Conservation (phyloP, 2,888 invertebrate species). For the Colletes collaris region DNA sequence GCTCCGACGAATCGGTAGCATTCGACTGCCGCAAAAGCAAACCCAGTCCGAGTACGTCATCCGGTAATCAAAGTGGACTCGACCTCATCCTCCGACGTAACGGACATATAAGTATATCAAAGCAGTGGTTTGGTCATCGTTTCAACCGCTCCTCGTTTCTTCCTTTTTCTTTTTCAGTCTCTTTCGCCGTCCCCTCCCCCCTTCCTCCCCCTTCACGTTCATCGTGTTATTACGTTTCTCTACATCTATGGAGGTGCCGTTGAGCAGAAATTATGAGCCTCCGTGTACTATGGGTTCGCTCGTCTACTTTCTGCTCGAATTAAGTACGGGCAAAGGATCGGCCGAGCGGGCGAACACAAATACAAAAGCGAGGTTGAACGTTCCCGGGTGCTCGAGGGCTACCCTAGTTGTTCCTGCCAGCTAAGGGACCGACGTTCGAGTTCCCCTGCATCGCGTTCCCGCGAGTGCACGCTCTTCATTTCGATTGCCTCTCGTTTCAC, state of each 20-base stretch:
- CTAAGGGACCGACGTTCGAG: slow-evolving; percentile 57
- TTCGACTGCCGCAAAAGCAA: slow-evolving; percentile 70
- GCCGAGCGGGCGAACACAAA: slow-evolving; percentile 67
- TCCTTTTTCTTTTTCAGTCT: slow-evolving; percentile 54
- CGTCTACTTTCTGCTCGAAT: slow-evolving; percentile 78
- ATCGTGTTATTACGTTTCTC: slow-evolving; percentile 74
- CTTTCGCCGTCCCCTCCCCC: slow-evolving; percentile 50
- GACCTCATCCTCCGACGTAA: slow-evolving; percentile 69
- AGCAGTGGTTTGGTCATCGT: slow-evolving; percentile 72
- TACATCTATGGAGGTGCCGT: slow-evolving; percentile 79
- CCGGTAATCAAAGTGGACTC: slow-evolving; percentile 79
- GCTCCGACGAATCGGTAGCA: slow-evolving; percentile 66
- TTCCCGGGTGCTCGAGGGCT: slow-evolving; percentile 44
- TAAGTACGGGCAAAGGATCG: slow-evolving; percentile 73
- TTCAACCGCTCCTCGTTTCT: slow-evolving; percentile 65
- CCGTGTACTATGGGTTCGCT: slow-evolving; percentile 72
- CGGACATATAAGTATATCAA: slow-evolving; percentile 79
- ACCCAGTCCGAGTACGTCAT: slow-evolving; percentile 71
- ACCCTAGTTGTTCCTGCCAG: slow-evolving; percentile 61
- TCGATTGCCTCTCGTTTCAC: neutral
- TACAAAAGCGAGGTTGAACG: slow-evolving; percentile 64
- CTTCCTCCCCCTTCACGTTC: slow-evolving; percentile 47
- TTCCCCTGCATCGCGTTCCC: slow-evolving; percentile 25
- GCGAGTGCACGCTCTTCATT: slow-evolving; percentile 2
- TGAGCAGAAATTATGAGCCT: slow-evolving; percentile 80